phyloP scores from a whole-genome alignment of 2,888 invertebrate genomes.

The Mermis nigrescens region DNA sequence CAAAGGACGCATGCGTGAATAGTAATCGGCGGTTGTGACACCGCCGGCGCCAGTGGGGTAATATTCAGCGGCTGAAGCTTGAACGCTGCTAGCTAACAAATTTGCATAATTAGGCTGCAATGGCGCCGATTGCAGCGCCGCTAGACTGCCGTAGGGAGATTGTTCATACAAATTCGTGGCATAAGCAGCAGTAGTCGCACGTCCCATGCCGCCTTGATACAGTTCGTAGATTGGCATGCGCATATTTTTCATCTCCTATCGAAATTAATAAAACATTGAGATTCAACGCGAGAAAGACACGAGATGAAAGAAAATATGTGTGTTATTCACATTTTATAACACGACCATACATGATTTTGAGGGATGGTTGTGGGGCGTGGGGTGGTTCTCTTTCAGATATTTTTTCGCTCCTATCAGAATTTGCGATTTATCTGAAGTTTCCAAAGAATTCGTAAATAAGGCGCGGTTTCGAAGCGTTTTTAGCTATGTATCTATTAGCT shows the following conservation, averaged over 20 bases:
- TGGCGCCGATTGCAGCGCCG: not conserved
- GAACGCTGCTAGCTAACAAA: slow-evolving; percentile 12
- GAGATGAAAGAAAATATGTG: no score
- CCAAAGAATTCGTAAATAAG: no score
- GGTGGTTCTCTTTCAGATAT: no score
- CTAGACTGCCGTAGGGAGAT: not conserved
- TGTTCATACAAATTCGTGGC: slow-evolving; percentile 8
- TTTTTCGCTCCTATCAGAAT: no score
- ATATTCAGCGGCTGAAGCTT: not conserved
- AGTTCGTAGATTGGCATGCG: not conserved
- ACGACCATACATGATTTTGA: no score
- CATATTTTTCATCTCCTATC: slow-evolving; percentile 5
- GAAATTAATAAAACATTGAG: not conserved
- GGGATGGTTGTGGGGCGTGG: no score
- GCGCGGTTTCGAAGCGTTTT: no score
- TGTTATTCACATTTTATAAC: no score
- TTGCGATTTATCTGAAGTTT: no score
- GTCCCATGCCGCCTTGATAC: not conserved
- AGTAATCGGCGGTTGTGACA: not conserved
- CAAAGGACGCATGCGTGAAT: not conserved
- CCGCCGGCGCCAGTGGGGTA: not conserved
- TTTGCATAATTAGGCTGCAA: slow-evolving; percentile 1
- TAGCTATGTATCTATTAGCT: no score
- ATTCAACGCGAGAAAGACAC: no score
- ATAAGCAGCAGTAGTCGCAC: not conserved